Base-by-base conservation (phyloP, 1,140 invertebrate genomes). In the Heliconius hermathena region DNA sequence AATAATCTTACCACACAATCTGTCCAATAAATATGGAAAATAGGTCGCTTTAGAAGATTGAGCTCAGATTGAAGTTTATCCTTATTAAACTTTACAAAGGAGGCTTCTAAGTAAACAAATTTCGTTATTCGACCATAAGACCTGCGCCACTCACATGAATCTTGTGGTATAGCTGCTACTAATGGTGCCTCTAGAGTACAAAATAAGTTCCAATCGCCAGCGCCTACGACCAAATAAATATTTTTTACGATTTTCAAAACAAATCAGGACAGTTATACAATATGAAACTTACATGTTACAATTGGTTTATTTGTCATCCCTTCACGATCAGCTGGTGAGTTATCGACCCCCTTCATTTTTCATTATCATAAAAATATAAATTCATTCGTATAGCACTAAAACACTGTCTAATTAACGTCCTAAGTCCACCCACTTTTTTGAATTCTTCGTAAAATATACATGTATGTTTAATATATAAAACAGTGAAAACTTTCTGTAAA, bases 11-110 rank as follows among this genome's bases (percentile, higher is more conserved):
- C 98, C 84, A 96, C 96, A 95, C 98, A 99, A 94, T 99, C 98
- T 66, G 97, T 99, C 97, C 98, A 99, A 94, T 97, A 99, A 75
- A 98, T 98, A 93, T 99, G 98, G 88, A 99, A 97, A 89, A 99
- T 97, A 33, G 98, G 98, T 82, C 97, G 97, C 81, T 97, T 97
- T 71, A 98, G 95, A 36, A 99, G 95, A 87, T 97, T 97, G 94
- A 96, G 96, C 82, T 97, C 97, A 73, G 95, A 93, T 22, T 97
- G 96, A 36, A 98, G 89, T 81, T 97, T 95, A 84, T 96, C 96
- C 79, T 96, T 95, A 81, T 96, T 96, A 93, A 98, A 99, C 76
- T 97, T 97, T 54, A 98, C 96, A 94, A 99, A 99, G 81, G 96
- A 96, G 41, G 97, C 97, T 86, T 97, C 97, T 66, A 99, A 95